Percentiles rank a stretch among this genome's conserved stretches.
These are phyloP conservation scores for Torymus aiolomorphi DNA, from an alignment of 2,888 invertebrate genomes.

Conservation along the genomic window DNA sequence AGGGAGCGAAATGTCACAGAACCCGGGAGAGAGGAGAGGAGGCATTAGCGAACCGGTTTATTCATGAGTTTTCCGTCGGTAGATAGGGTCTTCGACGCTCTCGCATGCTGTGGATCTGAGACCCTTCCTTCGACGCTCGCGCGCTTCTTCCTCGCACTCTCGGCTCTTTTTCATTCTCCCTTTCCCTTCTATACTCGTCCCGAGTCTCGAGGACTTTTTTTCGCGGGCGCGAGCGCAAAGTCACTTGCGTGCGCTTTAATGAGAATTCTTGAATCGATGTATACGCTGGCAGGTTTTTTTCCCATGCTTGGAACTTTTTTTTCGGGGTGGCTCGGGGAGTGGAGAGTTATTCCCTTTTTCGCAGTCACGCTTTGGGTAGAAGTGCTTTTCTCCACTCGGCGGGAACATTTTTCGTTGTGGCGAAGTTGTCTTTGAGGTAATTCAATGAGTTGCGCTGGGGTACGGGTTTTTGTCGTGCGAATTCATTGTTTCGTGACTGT, in stretches of 20 bases:
- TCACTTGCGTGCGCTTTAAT: slow-evolving; percentile 62
- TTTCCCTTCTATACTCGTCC: slow-evolving; percentile 13
- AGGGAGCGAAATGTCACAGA: slow-evolving; percentile 47
- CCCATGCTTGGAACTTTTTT: slow-evolving; percentile 5
- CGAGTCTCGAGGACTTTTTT: slow-evolving; percentile 53
- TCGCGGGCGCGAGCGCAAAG: slow-evolving; percentile 31
- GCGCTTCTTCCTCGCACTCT: not conserved
- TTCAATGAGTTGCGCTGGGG: too few species aligned
- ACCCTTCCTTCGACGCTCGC: not conserved
- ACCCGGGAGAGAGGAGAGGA: slow-evolving; percentile 2
- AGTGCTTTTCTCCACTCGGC: too few species aligned
- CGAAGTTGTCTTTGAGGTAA: too few species aligned
- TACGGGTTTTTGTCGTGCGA: too few species aligned
- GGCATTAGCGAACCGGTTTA: slow-evolving; percentile 58
- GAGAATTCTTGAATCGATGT: slow-evolving; percentile 62
- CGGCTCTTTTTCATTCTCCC: slow-evolving; percentile 22
- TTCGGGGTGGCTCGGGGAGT: not conserved
- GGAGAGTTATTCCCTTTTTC: too few species aligned
- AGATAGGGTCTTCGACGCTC: slow-evolving; percentile 29
- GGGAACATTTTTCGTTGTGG: too few species aligned
- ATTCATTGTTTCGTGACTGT: too few species aligned
- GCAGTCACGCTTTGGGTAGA: too few species aligned
- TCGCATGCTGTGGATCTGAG: not conserved
- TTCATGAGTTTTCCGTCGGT: slow-evolving; percentile 57
- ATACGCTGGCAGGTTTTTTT: slow-evolving; percentile 37